These are phyloP conservation scores for Leptodactylus fuscus DNA, from an alignment of 2,113 vertebrate genomes.

Conservation along the genomic window DNA sequence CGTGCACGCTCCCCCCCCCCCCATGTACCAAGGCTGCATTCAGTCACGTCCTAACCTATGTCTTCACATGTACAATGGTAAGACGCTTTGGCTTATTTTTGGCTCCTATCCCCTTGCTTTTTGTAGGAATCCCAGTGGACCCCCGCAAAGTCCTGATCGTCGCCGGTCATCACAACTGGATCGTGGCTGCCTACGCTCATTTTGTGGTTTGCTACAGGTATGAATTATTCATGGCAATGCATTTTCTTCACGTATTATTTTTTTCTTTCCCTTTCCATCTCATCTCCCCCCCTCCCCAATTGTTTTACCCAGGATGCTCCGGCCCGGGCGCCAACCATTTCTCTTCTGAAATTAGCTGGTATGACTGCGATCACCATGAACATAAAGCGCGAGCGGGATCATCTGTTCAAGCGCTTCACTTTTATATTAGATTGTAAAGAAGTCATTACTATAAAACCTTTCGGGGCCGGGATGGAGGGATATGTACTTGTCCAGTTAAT, in stretches of 20 bases:
- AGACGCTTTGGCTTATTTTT: too few species aligned
- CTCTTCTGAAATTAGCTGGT: constrained; percentile 37
- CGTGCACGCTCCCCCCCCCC: neutral
- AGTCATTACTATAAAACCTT: constrained; percentile 18
- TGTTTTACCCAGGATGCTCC: constrained; percentile 29
- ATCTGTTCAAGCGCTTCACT: constrained; percentile 38
- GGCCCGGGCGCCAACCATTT: neutral
- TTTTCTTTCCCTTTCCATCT: neutral
- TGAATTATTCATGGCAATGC: neutral
- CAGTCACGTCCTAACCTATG: neutral
- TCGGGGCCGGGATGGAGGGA: constrained; percentile 5
- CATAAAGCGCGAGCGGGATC: constrained; percentile 16
- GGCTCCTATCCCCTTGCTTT: constrained; percentile 49
- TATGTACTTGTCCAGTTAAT: constrained; percentile 23
- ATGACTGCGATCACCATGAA: constrained; percentile 36
- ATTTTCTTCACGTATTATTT: neutral
- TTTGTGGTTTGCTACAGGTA: constrained; percentile 99
- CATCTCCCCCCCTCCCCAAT: constrained; percentile 14
- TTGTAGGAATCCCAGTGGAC: constrained; percentile 86
- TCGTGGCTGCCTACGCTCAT: constrained; percentile 95
- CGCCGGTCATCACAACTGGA: constrained; percentile 98
- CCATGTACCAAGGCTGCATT: constrained; percentile 36
- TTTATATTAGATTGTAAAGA: constrained; percentile 44
- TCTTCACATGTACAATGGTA: too few species aligned
- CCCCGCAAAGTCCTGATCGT: constrained; percentile 95